Evolutionary conservation across 2,888 invertebrate genomes (phyloP).

Genomic region (Xiphydria camelus): DNA sequence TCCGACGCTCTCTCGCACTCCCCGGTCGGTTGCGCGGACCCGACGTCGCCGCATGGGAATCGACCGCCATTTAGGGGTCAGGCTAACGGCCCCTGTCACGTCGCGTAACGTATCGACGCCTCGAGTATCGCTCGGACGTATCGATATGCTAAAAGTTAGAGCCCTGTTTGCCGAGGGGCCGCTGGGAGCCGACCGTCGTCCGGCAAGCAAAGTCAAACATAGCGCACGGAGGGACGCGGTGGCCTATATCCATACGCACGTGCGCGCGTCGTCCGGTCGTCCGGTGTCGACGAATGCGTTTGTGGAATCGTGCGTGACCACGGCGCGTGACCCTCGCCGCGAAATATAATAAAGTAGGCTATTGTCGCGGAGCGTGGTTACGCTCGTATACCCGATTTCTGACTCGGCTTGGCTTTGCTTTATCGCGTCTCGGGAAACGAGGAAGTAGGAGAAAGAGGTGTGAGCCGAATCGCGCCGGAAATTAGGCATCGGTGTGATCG

Average conservation of each 20-base stretch:
- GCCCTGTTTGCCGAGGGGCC: constrained; percentile 27
- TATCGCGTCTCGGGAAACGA: too few species aligned
- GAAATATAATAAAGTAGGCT: too few species aligned
- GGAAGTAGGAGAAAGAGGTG: constrained; percentile 16
- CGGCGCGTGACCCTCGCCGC: too few species aligned
- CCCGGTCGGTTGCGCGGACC: too few species aligned
- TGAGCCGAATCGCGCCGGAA: constrained; percentile 21
- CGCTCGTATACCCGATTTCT: too few species aligned
- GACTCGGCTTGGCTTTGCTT: too few species aligned
- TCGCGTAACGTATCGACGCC: constrained; percentile 50
- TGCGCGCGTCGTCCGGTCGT: too few species aligned
- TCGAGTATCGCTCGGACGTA: constrained; percentile 29
- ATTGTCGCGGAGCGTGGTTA: too few species aligned
- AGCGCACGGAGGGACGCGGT: neutral
- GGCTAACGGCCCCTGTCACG: constrained; percentile 34
- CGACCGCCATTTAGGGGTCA: neutral
- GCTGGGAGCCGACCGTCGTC: neutral
- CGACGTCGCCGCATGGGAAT: constrained; percentile 1
- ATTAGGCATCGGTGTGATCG: too few species aligned
- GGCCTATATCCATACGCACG: too few species aligned
- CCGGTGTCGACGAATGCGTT: too few species aligned
- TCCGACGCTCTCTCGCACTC: constrained; percentile 13
- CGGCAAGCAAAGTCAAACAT: neutral
- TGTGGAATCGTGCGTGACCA: too few species aligned
- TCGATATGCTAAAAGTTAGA: constrained; percentile 44